Conservation (phyloP, 1,140 invertebrate genomes). For the Drosophila arawakana region DNA sequence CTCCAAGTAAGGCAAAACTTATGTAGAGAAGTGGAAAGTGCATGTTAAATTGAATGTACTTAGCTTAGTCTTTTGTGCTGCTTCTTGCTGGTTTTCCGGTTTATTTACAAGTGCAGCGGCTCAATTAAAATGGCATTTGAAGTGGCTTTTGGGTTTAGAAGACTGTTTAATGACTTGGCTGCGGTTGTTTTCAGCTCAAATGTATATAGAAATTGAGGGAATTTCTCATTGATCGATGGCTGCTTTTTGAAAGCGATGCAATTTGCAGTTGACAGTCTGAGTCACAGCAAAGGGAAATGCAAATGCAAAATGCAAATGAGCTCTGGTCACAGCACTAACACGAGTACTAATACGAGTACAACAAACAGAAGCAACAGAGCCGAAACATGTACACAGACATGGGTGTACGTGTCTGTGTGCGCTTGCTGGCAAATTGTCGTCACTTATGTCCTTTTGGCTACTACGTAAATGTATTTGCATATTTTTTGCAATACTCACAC, state of each 20-base stretch:
- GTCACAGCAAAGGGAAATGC: constrained; percentile 28
- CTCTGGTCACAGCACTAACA: constrained; percentile 21
- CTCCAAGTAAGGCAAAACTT: not conserved
- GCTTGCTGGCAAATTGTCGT: constrained; percentile 72
- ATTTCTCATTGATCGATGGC: constrained; percentile 54
- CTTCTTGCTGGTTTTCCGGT: not conserved
- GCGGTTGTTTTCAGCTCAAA: constrained; percentile 29
- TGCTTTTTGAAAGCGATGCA: constrained; percentile 23
- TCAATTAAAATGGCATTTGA: constrained; percentile 75
- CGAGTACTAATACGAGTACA: no score
- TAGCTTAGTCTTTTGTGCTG: not conserved
- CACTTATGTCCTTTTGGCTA: constrained; percentile 66
- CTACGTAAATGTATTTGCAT: constrained; percentile 73
- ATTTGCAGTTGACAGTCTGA: constrained; percentile 32
- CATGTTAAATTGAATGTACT: not conserved
- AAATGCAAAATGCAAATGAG: constrained; percentile 50
- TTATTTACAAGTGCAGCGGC: constrained; percentile 28
- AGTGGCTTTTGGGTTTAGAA: constrained; percentile 38
- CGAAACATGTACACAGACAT: not conserved
- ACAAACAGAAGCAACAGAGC: constrained; percentile 11
- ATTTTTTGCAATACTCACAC: constrained; percentile 55
- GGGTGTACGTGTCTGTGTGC: constrained; percentile 33
- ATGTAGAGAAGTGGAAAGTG: not conserved
- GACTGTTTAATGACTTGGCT: constrained; percentile 54
- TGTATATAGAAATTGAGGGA: constrained; percentile 5